Evolutionary conservation across 2,888 invertebrate species (phyloP).

Genomic region (Sminthurides aquaticus): DNA sequence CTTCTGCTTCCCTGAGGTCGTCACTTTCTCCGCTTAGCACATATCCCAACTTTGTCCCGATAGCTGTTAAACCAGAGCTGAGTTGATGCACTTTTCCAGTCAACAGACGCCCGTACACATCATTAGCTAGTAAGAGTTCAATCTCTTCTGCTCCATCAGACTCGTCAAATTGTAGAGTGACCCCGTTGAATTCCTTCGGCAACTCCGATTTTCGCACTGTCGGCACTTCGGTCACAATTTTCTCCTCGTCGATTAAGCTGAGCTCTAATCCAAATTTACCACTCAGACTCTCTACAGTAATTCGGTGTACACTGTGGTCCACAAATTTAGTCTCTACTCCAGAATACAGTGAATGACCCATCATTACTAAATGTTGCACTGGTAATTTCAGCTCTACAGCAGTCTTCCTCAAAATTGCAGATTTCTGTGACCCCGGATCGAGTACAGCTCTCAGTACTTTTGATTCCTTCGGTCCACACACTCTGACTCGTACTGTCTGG

Average conservation of each 20-base stretch:
- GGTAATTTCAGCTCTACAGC: background rate
- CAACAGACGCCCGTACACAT: background rate
- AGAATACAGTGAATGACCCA: background rate
- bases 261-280: background rate
- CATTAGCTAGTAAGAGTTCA: background rate
- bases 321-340: background rate
- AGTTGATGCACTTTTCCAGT: background rate
- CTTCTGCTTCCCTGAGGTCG: too few relatives aligned
- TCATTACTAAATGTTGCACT: background rate
- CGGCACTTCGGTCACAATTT: background rate
- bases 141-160: background rate
- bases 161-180: background rate
- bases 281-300: background rate
- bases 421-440: background rate
- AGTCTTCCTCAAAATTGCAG: background rate
- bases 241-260: background rate
- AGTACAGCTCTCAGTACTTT: background rate
- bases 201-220: background rate
- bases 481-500: background rate
- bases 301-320: background rate
- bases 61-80: background rate
- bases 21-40: background rate
- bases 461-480: background rate
- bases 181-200: background rate
- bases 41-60: background rate